A percentile compares a stretch with the other conserved stretches of the same genome.
phyloP scores from a whole-genome alignment of 2,888 invertebrate genomes.

The Eupithecia tripunctaria region DNA sequence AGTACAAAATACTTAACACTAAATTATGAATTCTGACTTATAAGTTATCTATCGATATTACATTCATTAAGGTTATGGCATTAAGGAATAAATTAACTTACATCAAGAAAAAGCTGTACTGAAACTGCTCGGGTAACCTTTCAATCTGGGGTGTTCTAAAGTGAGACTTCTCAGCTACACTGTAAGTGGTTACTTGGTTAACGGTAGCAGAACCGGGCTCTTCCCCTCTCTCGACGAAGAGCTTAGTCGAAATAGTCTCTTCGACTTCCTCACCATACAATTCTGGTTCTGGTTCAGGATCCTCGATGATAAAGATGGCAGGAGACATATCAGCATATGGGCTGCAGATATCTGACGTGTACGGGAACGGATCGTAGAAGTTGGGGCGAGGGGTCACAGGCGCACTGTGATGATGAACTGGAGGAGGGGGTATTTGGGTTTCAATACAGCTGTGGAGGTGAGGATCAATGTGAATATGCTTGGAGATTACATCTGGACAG shows the following conservation, averaged over 20 bases:
- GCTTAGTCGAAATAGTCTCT: constrained; percentile 71
- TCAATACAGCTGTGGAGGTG: constrained; percentile 59
- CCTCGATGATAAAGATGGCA: constrained; percentile 55
- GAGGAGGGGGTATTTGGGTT: constrained; percentile 60
- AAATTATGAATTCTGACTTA: neutral
- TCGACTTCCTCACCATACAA: constrained; percentile 74
- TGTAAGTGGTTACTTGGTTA: constrained; percentile 76
- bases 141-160: constrained; percentile 72
- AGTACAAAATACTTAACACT: neutral
- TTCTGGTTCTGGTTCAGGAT: constrained; percentile 66
- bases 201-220: constrained; percentile 72
- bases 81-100: constrained; percentile 47
- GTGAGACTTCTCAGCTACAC: constrained; percentile 72
- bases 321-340: constrained; percentile 62
- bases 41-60: neutral
- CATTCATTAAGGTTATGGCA: neutral
- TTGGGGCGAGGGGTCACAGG: constrained; percentile 65
- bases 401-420: constrained; percentile 52
- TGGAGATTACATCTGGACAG: constrained; percentile 35
- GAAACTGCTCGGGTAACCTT: constrained; percentile 74
- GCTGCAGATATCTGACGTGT: constrained; percentile 59
- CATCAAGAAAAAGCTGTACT: constrained; percentile 72
- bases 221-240: constrained; percentile 68
- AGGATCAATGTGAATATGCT: constrained; percentile 46
- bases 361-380: constrained; percentile 68